Conservation (phyloP, 2,888 invertebrate species). For the Uloborus plumipes region DNA sequence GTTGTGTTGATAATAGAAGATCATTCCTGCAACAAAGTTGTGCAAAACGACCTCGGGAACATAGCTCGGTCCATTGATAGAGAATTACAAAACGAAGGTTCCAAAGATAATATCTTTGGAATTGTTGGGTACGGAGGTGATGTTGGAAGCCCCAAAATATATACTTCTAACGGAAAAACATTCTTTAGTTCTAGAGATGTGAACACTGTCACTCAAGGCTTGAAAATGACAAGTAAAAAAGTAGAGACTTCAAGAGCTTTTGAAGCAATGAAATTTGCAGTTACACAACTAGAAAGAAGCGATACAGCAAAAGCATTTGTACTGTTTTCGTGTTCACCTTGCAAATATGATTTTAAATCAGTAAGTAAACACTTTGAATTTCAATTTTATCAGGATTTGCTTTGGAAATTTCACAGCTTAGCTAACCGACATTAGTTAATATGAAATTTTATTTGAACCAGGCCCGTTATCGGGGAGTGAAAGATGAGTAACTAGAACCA, state of each 20-base stretch:
- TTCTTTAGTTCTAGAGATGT: conserved; percentile 67
- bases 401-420: no score
- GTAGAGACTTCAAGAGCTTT: conserved; percentile 68
- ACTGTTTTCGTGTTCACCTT: conserved; percentile 77
- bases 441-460: no score
- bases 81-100: conserved; percentile 68
- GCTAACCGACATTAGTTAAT: no score
- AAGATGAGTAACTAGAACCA: no score
- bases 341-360: conserved; percentile 70
- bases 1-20: conserved; percentile 91
- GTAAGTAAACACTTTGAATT: conserved; percentile 29
- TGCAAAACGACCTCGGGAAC: conserved; percentile 71
- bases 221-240: conserved; percentile 77
- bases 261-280: conserved; percentile 69
- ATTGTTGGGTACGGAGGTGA: conserved; percentile 70
- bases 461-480: no score
- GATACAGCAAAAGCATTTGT: conserved; percentile 75
- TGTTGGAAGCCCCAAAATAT: conserved; percentile 66
- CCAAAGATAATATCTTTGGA: conserved; percentile 68
- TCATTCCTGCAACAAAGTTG: conserved; percentile 83
- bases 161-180: conserved; percentile 67
- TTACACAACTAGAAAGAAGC: conserved; percentile 71
- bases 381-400: not conserved
- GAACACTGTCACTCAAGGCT: conserved; percentile 78
- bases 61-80: conserved; percentile 69